Evolutionary conservation across 92 coral and sea anemone species (phyloP), one percentile per base, ranked within the genome.

Genomic region (Scolanthus callimorphus): DNA sequence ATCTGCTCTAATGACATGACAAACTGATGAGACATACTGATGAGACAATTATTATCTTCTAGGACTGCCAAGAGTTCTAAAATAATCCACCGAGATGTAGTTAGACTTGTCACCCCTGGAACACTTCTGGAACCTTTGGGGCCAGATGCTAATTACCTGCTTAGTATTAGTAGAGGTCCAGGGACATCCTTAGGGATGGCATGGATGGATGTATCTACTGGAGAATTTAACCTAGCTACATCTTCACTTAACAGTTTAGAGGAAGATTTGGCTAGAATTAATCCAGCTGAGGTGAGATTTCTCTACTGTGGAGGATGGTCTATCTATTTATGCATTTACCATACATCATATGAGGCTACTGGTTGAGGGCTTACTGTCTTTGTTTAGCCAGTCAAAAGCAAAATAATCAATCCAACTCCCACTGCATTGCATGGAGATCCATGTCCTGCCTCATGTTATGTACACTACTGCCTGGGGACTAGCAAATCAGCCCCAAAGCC

Each of bases 21-120:
- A n/a, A n/a, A n/a, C n/a, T n/a, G n/a, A n/a, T n/a, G n/a, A n/a
- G n/a, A n/a, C n/a, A n/a, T n/a, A n/a, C n/a, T n/a, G n/a, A n/a
- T n/a, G n/a, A n/a, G n/a, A n/a, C n/a, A n/a, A n/a, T n/a, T n/a
- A n/a, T n/a, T n/a, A n/a, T 25, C 3, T 34, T 39, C 23, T 17
- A 87, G 95, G 71, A 87, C 95, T 27, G 73, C 85, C 4, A 57
- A 76, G 23, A 57, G 75, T 1, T 87, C 95, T 41, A 83, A 68
- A 31, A 63, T 87, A 39, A 65, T 87, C 38, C 90, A 82, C 34
- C 85, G 95, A 28, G 95, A 87, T 48, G 95, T 87, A 4, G 71
- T 87, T 20, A 74, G 95, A 24, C 64, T 87, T n/a, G 95, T 87
- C 6, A 87, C 95, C 2, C 95, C 95, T n/a, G 95, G 95, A 0